phyloP scores from a whole-genome alignment of 2,888 invertebrate genomes.

The Limnephilus rhombicus region DNA sequence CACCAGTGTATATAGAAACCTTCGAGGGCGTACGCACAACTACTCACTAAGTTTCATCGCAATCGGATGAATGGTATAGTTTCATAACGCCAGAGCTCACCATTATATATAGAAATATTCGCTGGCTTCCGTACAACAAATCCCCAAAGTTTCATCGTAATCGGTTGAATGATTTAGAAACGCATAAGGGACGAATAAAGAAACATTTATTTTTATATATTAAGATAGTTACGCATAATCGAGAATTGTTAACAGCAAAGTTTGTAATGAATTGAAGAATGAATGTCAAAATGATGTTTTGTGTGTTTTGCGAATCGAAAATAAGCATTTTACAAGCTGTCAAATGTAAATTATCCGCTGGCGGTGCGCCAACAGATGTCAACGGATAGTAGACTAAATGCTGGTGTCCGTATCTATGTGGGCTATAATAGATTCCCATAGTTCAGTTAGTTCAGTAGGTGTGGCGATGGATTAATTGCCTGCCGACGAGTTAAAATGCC shows the following conservation, averaged over 20 bases:
- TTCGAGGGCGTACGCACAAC: no score
- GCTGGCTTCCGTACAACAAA: no score
- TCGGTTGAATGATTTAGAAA: no score
- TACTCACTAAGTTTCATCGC: no score
- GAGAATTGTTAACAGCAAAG: not conserved
- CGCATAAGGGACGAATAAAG: no score
- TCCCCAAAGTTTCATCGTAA: no score
- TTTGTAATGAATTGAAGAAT: slow-evolving; percentile 11
- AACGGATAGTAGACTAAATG: not conserved
- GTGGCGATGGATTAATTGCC: slow-evolving; percentile 25
- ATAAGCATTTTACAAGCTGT: slow-evolving; percentile 28
- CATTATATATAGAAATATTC: no score
- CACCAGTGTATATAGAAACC: no score
- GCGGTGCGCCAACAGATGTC: slow-evolving; percentile 24
- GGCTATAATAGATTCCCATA: not conserved
- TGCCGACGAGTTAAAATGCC: slow-evolving; percentile 30
- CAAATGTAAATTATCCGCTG: slow-evolving; percentile 41
- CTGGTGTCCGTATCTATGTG: not conserved
- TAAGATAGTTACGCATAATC: not conserved
- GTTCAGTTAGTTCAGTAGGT: not conserved
- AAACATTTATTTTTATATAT: no score
- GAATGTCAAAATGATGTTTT: slow-evolving; percentile 7
- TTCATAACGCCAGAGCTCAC: no score
- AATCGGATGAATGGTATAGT: no score
- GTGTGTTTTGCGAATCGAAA: slow-evolving; percentile 38